phyloP scores from a whole-genome alignment of 2,797 vertebrate species.

The Dendrocincla fuliginosa region DNA sequence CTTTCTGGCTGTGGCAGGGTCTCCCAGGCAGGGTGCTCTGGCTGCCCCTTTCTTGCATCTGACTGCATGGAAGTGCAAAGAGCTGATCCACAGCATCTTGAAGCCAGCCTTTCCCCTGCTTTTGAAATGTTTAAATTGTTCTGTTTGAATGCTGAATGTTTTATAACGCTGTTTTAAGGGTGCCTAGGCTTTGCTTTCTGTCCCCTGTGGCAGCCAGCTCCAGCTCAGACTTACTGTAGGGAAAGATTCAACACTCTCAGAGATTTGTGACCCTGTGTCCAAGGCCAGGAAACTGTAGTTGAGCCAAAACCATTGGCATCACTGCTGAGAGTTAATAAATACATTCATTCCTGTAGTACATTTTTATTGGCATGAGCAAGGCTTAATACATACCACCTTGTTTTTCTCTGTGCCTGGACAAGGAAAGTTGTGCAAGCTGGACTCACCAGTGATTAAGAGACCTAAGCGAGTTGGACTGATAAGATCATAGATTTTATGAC shows the following conservation, averaged over 20 bases:
- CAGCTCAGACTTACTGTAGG: neutral
- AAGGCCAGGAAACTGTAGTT: conserved; percentile 4
- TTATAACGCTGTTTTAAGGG: neutral
- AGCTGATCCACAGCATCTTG: neutral
- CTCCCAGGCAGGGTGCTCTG: neutral
- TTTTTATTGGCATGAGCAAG: conserved; percentile 32
- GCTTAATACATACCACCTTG: conserved; percentile 29
- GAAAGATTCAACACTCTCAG: neutral
- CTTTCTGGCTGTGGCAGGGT: neutral
- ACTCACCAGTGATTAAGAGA: neutral
- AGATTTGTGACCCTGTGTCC: conserved; percentile 24
- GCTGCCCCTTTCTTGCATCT: neutral
- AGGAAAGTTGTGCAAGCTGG: conserved; percentile 8
- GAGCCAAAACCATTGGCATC: conserved; percentile 42
- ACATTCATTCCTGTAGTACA: conserved; percentile 36
- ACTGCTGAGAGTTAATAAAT: conserved; percentile 49
- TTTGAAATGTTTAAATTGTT: neutral
- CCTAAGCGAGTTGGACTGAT: neutral
- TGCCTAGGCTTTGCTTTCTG: neutral
- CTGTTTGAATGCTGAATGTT: neutral
- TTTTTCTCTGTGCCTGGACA: conserved; percentile 12
- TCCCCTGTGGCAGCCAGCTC: neutral
- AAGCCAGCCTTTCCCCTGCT: neutral
- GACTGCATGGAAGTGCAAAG: neutral
- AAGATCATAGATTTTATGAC: conserved; percentile 10